These are phyloP conservation scores for Mystacornis crossleyi DNA, from an alignment of 2,113 vertebrate genomes.

Conservation along the genomic window DNA sequence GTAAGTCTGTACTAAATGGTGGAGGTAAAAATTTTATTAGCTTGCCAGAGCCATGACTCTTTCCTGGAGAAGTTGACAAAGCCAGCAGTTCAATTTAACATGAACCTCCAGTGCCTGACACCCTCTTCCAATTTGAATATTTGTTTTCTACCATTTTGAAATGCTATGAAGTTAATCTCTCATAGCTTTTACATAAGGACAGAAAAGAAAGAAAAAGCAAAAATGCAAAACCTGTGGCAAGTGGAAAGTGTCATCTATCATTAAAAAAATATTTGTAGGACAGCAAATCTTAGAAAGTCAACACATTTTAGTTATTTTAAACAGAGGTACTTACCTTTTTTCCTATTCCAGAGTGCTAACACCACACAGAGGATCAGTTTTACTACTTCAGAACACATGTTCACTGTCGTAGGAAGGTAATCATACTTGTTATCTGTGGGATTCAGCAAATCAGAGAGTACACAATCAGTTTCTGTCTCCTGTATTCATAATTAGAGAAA, in stretches of 20 bases:
- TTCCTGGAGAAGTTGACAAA: not conserved
- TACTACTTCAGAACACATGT: conserved; percentile 91
- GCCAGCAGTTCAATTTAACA: not conserved
- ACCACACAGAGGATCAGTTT: conserved; percentile 88
- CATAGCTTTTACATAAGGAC: not conserved
- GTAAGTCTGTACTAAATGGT: not conserved
- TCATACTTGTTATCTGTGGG: conserved; percentile 92
- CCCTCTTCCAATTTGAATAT: not conserved
- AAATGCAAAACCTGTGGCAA: not conserved
- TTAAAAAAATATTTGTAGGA: not conserved
- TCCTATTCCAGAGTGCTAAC: conserved; percentile 85
- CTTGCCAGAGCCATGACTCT: not conserved
- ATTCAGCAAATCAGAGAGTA: conserved; percentile 9
- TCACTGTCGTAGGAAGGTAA: conserved; percentile 94
- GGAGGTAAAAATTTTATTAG: not conserved
- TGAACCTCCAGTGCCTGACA: not conserved
- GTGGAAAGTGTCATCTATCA: not conserved
- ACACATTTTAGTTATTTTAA: not conserved
- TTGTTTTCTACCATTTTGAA: not conserved
- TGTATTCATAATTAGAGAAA: not conserved
- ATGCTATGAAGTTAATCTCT: not conserved
- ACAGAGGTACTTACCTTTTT: conserved; percentile 78
- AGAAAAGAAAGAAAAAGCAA: not conserved
- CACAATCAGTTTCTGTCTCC: not conserved
- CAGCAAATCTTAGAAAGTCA: not conserved